Base-by-base conservation (phyloP, 2,113 vertebrate species). In the Spheniscus mendiculus region DNA sequence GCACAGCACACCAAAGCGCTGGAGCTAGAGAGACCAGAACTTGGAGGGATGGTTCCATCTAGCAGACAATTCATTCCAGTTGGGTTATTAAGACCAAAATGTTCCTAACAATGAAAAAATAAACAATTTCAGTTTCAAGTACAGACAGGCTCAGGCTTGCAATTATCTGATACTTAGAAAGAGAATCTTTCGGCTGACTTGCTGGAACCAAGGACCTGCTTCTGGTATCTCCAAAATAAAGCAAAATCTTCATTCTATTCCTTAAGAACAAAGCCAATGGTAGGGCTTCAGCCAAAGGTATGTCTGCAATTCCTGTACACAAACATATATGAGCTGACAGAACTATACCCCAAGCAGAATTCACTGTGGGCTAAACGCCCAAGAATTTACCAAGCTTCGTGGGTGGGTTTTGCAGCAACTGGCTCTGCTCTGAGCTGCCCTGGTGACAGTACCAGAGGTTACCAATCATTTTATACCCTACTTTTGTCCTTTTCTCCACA, bases 1-100 rank as follows among this genome's bases (percentile, higher is more conserved):
- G 99, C 99, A 95, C 99, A 99, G 91, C 99, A 99, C 80, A 99
- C 99, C 96, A 99, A 97, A 49, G 99, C 99, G 96, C 99, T 99
- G 73, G 99, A 99, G 95, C 99, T 99, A 74, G 99, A 99, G 65
- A 99, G 98, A 80, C 99, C 99, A 13, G 99, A 99, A 96, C 99
- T 99, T 1, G 99, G 98, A 67, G 99, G 99, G 90, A 99, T 98
- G 36, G 98, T 99, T 94, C 99, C 99, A 96, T 99, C 99, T 32
- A 99, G 97, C 66, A 99, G 95, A 97, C 99, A 99, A 59, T 99
- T 99, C 98, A 99, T 99, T 90, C 99, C 99, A 66, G 97, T 94
- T 90, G 98, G 97, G 63, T 78, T 92, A 89, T 96, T 93, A 56
- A 99, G 98, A 93, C 97, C 98, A 96, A 99, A 98, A 96, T 99